These are phyloP conservation scores for Chironomus tentans DNA, from an alignment of 2,888 invertebrate genomes.

Conservation along the genomic window DNA sequence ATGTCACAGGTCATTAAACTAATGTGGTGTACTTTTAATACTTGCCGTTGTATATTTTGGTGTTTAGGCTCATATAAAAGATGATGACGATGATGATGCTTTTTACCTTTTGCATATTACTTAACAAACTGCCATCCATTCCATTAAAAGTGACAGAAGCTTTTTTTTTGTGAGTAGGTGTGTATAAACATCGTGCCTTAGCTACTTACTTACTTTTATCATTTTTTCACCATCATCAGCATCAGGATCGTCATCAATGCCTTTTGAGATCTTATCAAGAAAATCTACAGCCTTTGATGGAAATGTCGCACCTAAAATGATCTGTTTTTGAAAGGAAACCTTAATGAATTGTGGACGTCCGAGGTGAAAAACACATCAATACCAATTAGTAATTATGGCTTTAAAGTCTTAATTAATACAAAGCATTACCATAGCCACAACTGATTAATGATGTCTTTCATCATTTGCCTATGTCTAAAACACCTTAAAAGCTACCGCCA, in stretches of 20 bases:
- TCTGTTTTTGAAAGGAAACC: no score
- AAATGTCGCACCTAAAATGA: no score
- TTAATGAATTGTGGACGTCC: no score
- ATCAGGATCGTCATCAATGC: no score
- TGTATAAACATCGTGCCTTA: background rate
- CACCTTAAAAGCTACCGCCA: background rate
- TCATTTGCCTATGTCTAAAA: no score
- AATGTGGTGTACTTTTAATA: background rate
- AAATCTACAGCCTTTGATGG: no score
- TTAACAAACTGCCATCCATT: background rate
- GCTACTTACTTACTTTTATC: background rate
- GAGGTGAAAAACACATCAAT: no score
- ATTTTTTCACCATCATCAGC: background rate
- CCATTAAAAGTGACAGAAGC: background rate
- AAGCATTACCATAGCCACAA: no score
- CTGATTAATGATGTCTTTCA: no score
- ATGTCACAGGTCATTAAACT: slow-evolving; percentile 12
- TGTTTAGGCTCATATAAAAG: background rate
- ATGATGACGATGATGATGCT: background rate
- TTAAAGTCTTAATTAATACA: no score
- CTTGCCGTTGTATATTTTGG: background rate
- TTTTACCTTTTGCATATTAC: background rate
- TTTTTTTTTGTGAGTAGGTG: background rate
- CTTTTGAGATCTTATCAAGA: no score
- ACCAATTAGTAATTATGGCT: no score